Evolutionary conservation across 2,113 vertebrate genomes (phyloP), one percentile per base, ranked within the genome.

Genomic region (Mus spicilegus): DNA sequence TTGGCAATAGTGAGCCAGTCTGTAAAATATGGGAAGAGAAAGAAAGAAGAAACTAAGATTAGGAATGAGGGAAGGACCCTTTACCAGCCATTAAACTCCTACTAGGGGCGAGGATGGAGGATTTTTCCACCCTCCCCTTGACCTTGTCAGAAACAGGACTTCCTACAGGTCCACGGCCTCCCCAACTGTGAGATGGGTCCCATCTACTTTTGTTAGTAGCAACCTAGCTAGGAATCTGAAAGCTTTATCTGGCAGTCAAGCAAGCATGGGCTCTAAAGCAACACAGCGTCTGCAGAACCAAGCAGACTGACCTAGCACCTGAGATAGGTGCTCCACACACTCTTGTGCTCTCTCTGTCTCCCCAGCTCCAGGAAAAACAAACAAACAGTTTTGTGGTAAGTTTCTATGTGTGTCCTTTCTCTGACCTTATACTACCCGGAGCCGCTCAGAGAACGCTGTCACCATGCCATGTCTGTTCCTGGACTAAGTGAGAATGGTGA

Each of bases 1-100:
- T 86, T 98, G 99, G 17, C 99, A 99, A 98, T 99, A 99, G 96
- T 99, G 99, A 81, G 99, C 99, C 98, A 99, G 95, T 33, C 99
- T 99, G 98, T 36, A 87, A 87, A 90, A 88, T 1, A n/a, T 1
- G 49, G 3, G 69, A 85, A 36, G 39, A 94, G 69, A 70, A 91
- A 94, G 69, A 70, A 91, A 93, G 86, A 84, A 54, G 26, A 33
- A 58, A 46, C 88, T 56, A 69, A 78, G 17, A 87, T 39, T 39
- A 61, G 93, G 76, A 20, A 65, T 0, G 0, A 2, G 73, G 58
- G n/a, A 94, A 80, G 63, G 73, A 2, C 58, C 28, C 58, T 30
- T 30, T 6, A 42, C 0, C 24, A 28, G 5, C 9, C 14, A 11
- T 0, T 7, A 1, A 4, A 46, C 4, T 70, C 61, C 3, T 16